Evolutionary conservation across 2,797 vertebrate genomes (phyloP).

Genomic region (Xenopus petersii): DNA sequence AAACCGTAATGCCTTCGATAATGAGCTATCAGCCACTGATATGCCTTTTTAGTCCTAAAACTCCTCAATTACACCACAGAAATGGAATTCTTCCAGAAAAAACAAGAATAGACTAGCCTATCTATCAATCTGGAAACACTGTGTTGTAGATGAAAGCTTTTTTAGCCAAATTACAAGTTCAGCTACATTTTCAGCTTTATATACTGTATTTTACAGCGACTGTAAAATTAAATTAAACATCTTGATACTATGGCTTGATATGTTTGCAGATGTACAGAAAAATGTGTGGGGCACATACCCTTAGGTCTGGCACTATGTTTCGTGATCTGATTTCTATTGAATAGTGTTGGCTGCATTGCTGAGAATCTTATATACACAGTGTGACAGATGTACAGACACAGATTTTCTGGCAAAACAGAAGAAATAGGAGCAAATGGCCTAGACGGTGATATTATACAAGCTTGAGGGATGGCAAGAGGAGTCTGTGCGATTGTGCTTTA

Average conservation of each 20-base stretch:
- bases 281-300: background rate
- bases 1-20: constrained; percentile 35
- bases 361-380: no score
- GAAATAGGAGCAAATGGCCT: no score
- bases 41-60: constrained; percentile 11
- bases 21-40: constrained; percentile 35
- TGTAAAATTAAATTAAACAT: constrained; percentile 25
- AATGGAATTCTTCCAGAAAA: background rate
- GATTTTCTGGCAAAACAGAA: no score
- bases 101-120: background rate
- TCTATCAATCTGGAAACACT: constrained; percentile 2
- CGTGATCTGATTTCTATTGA: no score
- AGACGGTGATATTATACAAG: no score
- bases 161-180: background rate
- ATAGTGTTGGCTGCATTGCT: no score
- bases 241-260: background rate
- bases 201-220: constrained; percentile 16
- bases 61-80: constrained; percentile 9
- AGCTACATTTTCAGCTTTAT: background rate
- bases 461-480: no score
- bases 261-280: background rate
- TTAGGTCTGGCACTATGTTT: no score
- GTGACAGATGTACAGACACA: no score
- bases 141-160: background rate
- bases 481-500: no score